Conservation (phyloP, 2,888 invertebrate genomes). For the Buathra laborator region DNA sequence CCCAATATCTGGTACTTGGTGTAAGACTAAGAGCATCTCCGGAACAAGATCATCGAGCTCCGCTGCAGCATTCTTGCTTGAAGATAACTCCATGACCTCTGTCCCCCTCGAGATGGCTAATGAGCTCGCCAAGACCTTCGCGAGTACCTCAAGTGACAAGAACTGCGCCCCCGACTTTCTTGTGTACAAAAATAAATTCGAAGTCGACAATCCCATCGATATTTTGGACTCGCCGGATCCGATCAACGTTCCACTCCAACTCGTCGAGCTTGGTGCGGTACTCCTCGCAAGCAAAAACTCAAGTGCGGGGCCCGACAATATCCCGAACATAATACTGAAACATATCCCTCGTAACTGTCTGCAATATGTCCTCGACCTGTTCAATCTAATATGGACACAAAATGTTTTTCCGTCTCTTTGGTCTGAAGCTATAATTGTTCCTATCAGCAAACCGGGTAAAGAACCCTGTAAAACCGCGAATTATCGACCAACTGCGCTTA, state of each 20-base stretch:
- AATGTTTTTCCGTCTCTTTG: slow-evolving; percentile 54
- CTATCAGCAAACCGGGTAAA: slow-evolving; percentile 44
- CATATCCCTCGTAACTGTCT: slow-evolving; percentile 38
- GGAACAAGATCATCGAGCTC: background rate
- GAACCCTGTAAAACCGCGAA: background rate
- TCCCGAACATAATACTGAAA: slow-evolving; percentile 38
- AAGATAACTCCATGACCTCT: background rate
- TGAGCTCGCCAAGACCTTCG: slow-evolving; percentile 33
- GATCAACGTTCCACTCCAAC: background rate
- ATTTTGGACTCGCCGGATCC: background rate
- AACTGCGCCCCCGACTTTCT: slow-evolving; percentile 26
- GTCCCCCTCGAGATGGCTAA: slow-evolving; percentile 5
- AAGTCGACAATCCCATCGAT: background rate
- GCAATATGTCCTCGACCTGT: slow-evolving; percentile 17
- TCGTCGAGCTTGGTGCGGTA: slow-evolving; percentile 26
- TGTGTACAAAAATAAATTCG: slow-evolving; percentile 16
- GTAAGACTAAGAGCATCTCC: background rate
- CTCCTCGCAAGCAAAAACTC: slow-evolving; percentile 16
- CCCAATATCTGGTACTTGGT: background rate
- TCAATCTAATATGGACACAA: slow-evolving; percentile 31
- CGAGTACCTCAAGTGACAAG: slow-evolving; percentile 29
- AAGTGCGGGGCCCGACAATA: slow-evolving; percentile 52
- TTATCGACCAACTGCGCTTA: slow-evolving; percentile 32
- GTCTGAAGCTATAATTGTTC: slow-evolving; percentile 45
- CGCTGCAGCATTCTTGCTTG: slow-evolving; percentile 1